Evolutionary conservation across 2,797 vertebrate species (phyloP), one percentile per base, ranked within the genome.

Genomic region (Rhinichthys osculus): DNA sequence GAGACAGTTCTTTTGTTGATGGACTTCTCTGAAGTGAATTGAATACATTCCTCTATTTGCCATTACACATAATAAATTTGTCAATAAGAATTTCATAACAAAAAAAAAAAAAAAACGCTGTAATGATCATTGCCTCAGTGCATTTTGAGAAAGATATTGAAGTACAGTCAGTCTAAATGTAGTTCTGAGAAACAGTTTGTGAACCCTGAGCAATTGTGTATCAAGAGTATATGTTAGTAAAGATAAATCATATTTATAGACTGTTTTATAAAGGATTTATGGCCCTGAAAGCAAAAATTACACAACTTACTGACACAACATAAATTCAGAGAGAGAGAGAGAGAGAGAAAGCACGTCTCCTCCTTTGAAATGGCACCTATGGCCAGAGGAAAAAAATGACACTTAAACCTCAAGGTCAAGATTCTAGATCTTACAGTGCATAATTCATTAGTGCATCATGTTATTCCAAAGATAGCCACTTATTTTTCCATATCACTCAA

Each of bases 1-100:
- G 62, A 89, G 90, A 91, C 88, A 87, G 89, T 88, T 89, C 72
- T 91, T 87, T 92, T 93, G 27, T 91, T 89, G 85, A 86, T 82
- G 19, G 50, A 71, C 88, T 86, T 91, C 86, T 88, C 88, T 72
- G 47, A 91, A 90, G 35, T 77, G 14, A 79, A 62, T 77, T 73
- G 54, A 38, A 38, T 42, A 70, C 44, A 38, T 76, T 52, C n/a
- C 5, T 71, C 19, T 42, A 27, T 80, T 79, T 38, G 73, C 35
- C 21, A n/a, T 85, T 9, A 79, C 10, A 30, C 8, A 10, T 73
- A 33, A 59, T 81, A 54, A 66, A 87, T 40, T 3, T 64, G 33
- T 57, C 54, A 73, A 73, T 44, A 62, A 13, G 35, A 59, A 44
- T 62, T 62, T 40, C 7, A n/a, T 7, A 59, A 40, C 11, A 59